phyloP scores from a whole-genome alignment of 2,113 vertebrate genomes.

The Prunella himalayana region DNA sequence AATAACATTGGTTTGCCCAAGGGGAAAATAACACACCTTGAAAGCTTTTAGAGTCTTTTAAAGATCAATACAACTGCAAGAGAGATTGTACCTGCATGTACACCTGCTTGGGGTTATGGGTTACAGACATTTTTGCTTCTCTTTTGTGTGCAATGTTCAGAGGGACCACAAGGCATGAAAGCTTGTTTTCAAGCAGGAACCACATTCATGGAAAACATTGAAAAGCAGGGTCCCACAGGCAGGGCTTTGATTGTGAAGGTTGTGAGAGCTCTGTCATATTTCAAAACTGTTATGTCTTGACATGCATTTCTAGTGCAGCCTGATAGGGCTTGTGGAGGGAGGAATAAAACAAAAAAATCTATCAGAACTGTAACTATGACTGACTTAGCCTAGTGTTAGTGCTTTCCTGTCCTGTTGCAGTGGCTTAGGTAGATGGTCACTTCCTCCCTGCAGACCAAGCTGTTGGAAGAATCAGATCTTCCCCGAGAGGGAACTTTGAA shows the following conservation, averaged over 20 bases:
- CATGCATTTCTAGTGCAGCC: neutral
- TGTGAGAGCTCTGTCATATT: neutral
- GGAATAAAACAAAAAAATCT: too few relatives aligned
- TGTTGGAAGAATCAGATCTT: slow-evolving; percentile 24
- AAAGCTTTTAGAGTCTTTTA: neutral
- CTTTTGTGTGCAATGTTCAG: fast-evolving
- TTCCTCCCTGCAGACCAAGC: neutral
- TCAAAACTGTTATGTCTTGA: neutral
- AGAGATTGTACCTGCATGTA: neutral
- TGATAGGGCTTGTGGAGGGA: neutral
- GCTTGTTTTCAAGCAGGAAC: neutral
- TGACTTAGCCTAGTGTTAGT: neutral
- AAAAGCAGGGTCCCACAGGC: neutral
- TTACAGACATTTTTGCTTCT: neutral
- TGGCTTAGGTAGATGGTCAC: neutral
- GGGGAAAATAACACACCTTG: neutral
- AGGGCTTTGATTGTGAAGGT: neutral
- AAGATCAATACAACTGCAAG: neutral
- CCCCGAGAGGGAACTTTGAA: slow-evolving; percentile 22
- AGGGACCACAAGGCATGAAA: neutral
- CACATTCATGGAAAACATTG: neutral
- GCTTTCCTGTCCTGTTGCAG: neutral
- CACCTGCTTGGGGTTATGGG: neutral
- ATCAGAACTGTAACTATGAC: neutral
- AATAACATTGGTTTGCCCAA: neutral